A percentile compares a stretch with the other conserved stretches of the same genome.
Evolutionary conservation across 2,113 vertebrate genomes (phyloP).

Genomic region (Penelope pileata): DNA sequence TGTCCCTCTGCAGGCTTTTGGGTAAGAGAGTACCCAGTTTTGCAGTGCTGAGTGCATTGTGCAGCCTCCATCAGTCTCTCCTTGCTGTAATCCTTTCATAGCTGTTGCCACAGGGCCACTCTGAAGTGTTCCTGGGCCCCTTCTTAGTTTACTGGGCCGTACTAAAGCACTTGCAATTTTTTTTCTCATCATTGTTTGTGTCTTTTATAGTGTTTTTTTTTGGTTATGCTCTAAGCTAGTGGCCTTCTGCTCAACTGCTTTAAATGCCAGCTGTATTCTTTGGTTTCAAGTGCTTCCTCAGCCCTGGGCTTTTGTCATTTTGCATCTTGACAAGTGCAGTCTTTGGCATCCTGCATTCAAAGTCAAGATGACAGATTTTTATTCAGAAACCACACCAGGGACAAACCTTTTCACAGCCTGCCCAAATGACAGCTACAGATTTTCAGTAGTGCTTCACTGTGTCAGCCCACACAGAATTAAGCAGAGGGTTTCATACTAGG

Average conservation of each 20-base stretch:
- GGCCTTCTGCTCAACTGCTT: not conserved
- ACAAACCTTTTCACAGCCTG: not conserved
- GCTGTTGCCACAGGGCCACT: not conserved
- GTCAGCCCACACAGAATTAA: not conserved
- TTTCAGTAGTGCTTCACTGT: not conserved
- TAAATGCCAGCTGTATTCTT: not conserved
- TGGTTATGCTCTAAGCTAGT: not conserved
- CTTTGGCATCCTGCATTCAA: not conserved
- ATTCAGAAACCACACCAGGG: not conserved
- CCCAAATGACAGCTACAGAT: not conserved
- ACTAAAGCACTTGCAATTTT: not conserved
- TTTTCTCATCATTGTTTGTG: not conserved
- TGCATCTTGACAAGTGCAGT: not conserved
- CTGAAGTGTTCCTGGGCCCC: not conserved
- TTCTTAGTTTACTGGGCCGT: not conserved
- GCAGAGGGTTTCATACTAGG: not conserved
- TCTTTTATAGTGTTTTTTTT: not conserved
- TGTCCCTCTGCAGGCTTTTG: not conserved
- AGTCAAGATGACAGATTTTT: not conserved
- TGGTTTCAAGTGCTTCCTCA: not conserved
- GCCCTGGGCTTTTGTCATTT: not conserved
- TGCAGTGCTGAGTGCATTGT: fast-evolving
- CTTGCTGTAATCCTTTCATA: not conserved
- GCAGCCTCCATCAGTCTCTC: not conserved
- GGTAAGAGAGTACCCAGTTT: fast-evolving